Base-by-base conservation (phyloP, 2,888 invertebrate genomes). In the Tetheella fluctuosa region DNA sequence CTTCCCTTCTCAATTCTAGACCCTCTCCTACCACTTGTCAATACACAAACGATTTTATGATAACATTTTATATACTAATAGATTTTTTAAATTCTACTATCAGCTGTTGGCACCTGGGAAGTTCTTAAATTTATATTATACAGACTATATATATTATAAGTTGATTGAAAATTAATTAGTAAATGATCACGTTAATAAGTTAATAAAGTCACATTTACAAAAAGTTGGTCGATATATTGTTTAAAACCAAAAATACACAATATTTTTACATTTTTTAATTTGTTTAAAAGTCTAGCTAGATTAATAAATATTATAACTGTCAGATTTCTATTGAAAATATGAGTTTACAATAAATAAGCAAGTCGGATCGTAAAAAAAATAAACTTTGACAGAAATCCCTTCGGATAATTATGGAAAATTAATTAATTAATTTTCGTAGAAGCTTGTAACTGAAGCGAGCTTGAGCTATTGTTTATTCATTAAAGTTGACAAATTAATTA, bases 401-500 rank as follows among this genome's bases (percentile, higher is more conserved):
- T 63, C 54, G 2, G 34, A 63, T 61, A 61, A 65, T 64, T 59
- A 61, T 62, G 42, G 62, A 54, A 70, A 68, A 66, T 60, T 30
- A 70, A 74, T 69, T 65, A 60, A 71, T 69, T 62, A 64, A 67
- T 64, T 61, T 57, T 55, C 20, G 55, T 34, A 13, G 55, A 55
- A 30, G 20, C 55, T 55, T 37, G 59, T 13, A 59, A 57, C 20
- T 58, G 59, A 52, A 48, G 62, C 59, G 63, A 63, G 54, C 60
- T 67, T 59, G 55, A 60, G 56, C 60, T 66, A 67, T 73, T 73
- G 73, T 70, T 65, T 70, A 67, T 71, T 71, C 60, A 68, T 72
- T 75, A 68, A 68, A 67, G 67, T 69, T 71, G 69, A 70, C 65
- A 64, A 71, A 72, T 71, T 72, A 67, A 74, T 77, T 70, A 69